A percentile compares a stretch with the other conserved stretches of the same genome.
Conservation (phyloP, 2,797 vertebrate species). For the Morelia viridis region DNA sequence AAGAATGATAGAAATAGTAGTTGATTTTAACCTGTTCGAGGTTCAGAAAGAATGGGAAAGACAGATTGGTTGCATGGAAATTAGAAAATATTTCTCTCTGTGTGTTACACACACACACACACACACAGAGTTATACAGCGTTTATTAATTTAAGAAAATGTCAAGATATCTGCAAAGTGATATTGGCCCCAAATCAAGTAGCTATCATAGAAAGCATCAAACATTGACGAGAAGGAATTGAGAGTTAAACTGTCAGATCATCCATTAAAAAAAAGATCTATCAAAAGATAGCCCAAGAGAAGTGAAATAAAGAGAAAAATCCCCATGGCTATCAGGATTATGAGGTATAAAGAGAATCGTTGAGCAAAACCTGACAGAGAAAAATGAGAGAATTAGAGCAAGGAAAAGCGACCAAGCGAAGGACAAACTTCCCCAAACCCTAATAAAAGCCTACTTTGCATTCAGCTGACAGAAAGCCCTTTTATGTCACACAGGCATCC, state of each 20-base stretch:
- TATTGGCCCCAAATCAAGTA: conserved; percentile 4
- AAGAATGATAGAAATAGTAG: background rate
- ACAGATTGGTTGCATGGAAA: background rate
- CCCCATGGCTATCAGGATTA: background rate
- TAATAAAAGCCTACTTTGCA: background rate
- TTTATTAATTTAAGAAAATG: conserved; percentile 34
- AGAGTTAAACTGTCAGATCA: background rate
- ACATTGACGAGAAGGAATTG: background rate
- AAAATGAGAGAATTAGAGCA: background rate
- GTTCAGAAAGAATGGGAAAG: background rate
- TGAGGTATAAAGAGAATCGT: background rate
- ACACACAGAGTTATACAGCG: background rate
- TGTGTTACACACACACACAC: background rate
- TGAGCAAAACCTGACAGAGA: background rate
- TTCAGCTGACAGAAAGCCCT: background rate
- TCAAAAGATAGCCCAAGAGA: background rate
- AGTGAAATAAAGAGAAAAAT: background rate
- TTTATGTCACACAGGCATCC: background rate
- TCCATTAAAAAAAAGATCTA: background rate
- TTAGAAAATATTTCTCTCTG: background rate
- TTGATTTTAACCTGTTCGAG: background rate
- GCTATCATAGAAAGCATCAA: background rate
- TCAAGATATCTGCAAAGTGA: conserved; percentile 16
- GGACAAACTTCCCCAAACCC: background rate
- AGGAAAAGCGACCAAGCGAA: background rate